A percentile compares a stretch with the other conserved stretches of the same genome.
phyloP scores from a whole-genome alignment of 1,140 invertebrate genomes.

The Diorhabda elongata region DNA sequence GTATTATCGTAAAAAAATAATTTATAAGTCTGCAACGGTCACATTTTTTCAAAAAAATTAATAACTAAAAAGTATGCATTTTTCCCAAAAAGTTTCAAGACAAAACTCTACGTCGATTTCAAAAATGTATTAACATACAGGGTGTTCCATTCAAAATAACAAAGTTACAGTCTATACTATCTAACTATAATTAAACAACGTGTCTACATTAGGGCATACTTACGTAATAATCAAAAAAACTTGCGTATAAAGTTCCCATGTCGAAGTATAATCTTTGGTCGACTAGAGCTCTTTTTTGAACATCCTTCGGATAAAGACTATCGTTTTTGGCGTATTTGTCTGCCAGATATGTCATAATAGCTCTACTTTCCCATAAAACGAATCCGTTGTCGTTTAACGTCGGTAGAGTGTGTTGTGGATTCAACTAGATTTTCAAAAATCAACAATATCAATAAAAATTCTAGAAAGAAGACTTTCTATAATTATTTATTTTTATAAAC shows the following conservation, averaged over 20 bases:
- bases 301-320: slow-evolving; percentile 68
- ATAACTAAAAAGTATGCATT: no score
- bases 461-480: no score
- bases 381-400: slow-evolving; percentile 65
- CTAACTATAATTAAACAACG: no score
- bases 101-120: background rate
- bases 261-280: slow-evolving; percentile 74
- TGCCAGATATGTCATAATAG: slow-evolving; percentile 68
- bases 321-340: slow-evolving; percentile 70
- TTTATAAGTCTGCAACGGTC: no score
- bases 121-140: no score
- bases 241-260: slow-evolving; percentile 61
- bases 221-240: slow-evolving; percentile 63
- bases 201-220: slow-evolving; percentile 34
- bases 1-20: no score
- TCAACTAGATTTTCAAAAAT: slow-evolving; percentile 50
- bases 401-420: slow-evolving; percentile 68
- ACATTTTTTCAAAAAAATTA: no score
- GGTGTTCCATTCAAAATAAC: no score
- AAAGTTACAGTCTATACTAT: background rate
- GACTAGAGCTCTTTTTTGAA: slow-evolving; percentile 63
- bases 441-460: no score
- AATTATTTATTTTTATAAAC: no score
- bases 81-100: no score
- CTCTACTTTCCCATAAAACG: slow-evolving; percentile 63